Evolutionary conservation across 2,797 vertebrate genomes (phyloP), one percentile per base, ranked within the genome.

Genomic region (Ara ararauna): DNA sequence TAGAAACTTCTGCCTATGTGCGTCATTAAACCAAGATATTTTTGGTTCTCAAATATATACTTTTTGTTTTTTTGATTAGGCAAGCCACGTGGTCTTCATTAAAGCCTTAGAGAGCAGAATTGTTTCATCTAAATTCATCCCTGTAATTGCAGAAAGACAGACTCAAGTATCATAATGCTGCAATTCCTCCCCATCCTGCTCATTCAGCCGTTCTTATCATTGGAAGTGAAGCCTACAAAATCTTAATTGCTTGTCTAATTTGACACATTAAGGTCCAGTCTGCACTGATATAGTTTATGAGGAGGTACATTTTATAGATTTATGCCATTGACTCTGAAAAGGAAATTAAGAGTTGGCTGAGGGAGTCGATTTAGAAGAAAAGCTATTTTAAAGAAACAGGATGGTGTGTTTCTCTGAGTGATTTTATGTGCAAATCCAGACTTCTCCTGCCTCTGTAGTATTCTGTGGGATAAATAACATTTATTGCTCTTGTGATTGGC

Each of bases 11-110:
- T 93, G 93, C 64, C 78, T 77, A 10, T 86, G 47, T 96, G 92
- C 30, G 8, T 96, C 96, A 96, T 94, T 95, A 92, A 83, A 91
- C 87, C 62, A 68, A 84, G 89, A 85, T 94, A 95, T 94, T 94
- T 96, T 92, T 74, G 86, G 79, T 90, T 87, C 94, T 86, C 65
- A 92, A 76, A 79, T 85, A 75, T 86, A 95, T 91, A 61, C 81
- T 95, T 90, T 66, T 88, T 89, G 70, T 0, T 81, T 90, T 96
- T 95, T 82, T 93, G 78, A 97, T 97, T 95, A 96, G 87, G 77
- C 90, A 87, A 92, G 61, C 77, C 93, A 93, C 84, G 85, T 92
- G 81, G 85, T 96, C 92, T 78, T 93, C 89, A 88, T 96, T 96
- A 90, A 94, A 96, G 70, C 89, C 90, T 91, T 85, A 91, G 78